Percentiles rank a stretch among this genome's conserved stretches.
phyloP scores from a whole-genome alignment of 1,140 invertebrate genomes.

The Heterodera schachtii region DNA sequence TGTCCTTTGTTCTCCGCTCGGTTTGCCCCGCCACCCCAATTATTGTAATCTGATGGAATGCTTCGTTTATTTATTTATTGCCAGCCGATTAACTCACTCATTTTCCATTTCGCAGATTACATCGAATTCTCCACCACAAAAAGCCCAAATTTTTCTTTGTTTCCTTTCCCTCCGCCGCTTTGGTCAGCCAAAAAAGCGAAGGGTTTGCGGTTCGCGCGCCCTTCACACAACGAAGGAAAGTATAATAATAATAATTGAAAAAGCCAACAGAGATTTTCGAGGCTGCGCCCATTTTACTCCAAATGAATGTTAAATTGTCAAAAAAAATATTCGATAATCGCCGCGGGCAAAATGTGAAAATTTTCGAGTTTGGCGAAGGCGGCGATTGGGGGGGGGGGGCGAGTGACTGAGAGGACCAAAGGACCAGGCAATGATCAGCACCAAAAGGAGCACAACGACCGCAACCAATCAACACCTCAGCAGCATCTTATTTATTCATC shows the following conservation, averaged over 20 bases:
- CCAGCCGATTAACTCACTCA: not conserved
- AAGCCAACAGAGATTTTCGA: not conserved
- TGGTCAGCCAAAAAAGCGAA: not conserved
- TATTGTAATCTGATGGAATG: conserved; percentile 4
- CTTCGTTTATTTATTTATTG: not conserved
- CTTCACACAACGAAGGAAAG: not conserved
- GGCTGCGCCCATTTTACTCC: not conserved
- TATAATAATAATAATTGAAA: not conserved
- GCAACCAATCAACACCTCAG: too few relatives aligned
- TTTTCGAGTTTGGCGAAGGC: not conserved
- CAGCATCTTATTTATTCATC: too few relatives aligned
- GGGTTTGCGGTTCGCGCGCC: not conserved
- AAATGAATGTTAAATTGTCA: not conserved
- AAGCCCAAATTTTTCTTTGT: not conserved
- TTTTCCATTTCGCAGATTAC: not conserved
- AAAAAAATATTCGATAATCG: not conserved
- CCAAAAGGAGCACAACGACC: not conserved
- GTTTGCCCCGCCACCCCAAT: too few relatives aligned
- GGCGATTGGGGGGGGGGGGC: not conserved
- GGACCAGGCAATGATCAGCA: not conserved
- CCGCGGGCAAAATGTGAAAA: not conserved
- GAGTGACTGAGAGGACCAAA: not conserved
- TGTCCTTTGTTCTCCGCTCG: not conserved
- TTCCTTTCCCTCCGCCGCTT: not conserved
- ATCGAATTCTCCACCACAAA: not conserved